Conservation (phyloP, 1,140 invertebrate genomes). For the Aphis craccivora region DNA sequence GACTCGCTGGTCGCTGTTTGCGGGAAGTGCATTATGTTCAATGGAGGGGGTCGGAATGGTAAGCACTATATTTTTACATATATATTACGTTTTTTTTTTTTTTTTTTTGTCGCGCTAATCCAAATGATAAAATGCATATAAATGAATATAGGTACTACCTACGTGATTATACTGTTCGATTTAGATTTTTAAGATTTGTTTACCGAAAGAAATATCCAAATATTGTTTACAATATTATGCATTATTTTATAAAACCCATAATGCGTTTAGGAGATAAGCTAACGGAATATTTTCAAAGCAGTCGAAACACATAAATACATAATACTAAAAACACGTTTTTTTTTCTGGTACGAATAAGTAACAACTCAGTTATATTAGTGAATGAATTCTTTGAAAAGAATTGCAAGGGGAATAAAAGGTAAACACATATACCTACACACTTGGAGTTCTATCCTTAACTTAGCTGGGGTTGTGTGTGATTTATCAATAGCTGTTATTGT, state of each 20-base stretch:
- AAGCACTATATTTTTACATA: conserved; percentile 55
- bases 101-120: not conserved
- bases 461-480: not conserved
- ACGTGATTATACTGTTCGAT: not conserved
- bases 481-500: not conserved
- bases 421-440: not conserved
- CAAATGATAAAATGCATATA: not conserved
- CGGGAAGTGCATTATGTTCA: conserved; percentile 76
- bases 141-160: not conserved
- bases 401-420: not conserved
- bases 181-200: not conserved
- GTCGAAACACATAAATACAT: too few species aligned
- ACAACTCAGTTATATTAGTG: not conserved
- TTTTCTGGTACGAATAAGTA: not conserved
- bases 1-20: conserved; percentile 59
- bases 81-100: too few species aligned
- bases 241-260: not conserved
- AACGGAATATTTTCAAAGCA: not conserved
- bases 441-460: not conserved
- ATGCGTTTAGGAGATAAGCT: not conserved
- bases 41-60: conserved; percentile 81
- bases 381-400: not conserved
- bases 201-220: not conserved
- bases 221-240: not conserved
- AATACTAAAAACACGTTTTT: not conserved